Base-by-base conservation (phyloP, 1,140 invertebrate species). In the Aphelenchoides besseyi region DNA sequence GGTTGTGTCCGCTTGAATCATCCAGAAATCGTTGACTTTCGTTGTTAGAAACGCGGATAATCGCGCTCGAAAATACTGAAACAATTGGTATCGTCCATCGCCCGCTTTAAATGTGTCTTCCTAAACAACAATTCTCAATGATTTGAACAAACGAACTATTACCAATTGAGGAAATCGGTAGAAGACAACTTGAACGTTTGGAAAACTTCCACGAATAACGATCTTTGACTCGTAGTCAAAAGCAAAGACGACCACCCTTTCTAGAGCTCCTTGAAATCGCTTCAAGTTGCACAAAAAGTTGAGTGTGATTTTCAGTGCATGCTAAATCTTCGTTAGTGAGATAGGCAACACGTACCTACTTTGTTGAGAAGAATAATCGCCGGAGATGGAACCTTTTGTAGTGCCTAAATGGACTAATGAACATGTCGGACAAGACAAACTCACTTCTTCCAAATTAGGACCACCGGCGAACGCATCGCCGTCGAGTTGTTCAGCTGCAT, bases 1-100 rank as follows among this genome's bases (percentile, higher is more conserved):
- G 30, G 80, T 76, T 28, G 76, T 78, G 54, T 78, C 76, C 9
- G 76, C 71, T 57, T 80, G 76, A 67, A 78, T 78, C 76, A 77
- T 74, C 74, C 74, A 77, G 41, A 74, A 74, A 32, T 18, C 18
- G 8, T 8, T 3, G 9, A 72, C 41, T 28, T 28, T 74, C 32
- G 52, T 35, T 16, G 74, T 76, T 18, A 78, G 35, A 64, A 57
- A 81, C 9, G 68, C 37, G 23, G 71, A 75, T 16, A 78, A 36
- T 33, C 41, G 35, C 35, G 76, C 75, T 2, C 76, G 68, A 53
- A 78, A 80, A 55, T 77, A 80, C 67, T 78, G 76, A 52, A 78
- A 78, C 26, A 78, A 28, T 67, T 78, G 76, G 70, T 78, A 78
- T 12, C 73, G 52, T 3, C 77, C 77, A 68, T 78, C 76, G 0